Base-by-base conservation (phyloP, 1,140 invertebrate species). In the Calephelis nemesis region DNA sequence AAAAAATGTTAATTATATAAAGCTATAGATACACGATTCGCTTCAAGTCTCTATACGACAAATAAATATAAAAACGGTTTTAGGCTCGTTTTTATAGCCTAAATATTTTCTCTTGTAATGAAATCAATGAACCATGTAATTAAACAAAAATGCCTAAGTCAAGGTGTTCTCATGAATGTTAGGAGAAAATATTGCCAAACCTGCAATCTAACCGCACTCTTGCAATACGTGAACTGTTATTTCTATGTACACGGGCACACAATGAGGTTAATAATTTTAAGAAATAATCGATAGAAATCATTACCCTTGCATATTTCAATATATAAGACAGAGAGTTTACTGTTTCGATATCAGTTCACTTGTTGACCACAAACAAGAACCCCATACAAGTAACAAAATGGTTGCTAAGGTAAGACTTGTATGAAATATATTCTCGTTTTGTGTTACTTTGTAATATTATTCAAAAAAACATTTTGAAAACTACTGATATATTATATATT, bases 301-400 rank as follows among this genome's bases (percentile, higher is more conserved):
- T 68, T 70, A 74, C 71, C 69, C 63, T 76, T 78, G 58, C 69
- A 76, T 69, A 68, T 72, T 62, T 74, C 47, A 54, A 76, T 82
- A 82, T 82, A 82, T 79, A 84, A 81, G 75, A 76, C 73, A 64
- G 68, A 54, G 52, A 45, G 67, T 70, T 62, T 74, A 60, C 60
- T 65, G n/a, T 47, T 50, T 64, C 52, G 50, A 67, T 75, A 82
- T 81, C 78, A 84, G 72, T 84, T 69, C 11, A 50, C 49, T 48
- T 48, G 52, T 54, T 69, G 52, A 54, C 7, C 10, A 19, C 9
- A 10, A 54, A 54, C 52, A 54, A 54, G 52, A 11, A 54, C 9
- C 19, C 9, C 4, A 54, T 19, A 54, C 47, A 66, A 47, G 8
- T 67, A 70, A 62, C 19, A 67, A 69, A 69, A 78, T 78, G 76